Evolutionary conservation across 2,888 invertebrate species (phyloP).

Genomic region (Melanophora roralis): DNA sequence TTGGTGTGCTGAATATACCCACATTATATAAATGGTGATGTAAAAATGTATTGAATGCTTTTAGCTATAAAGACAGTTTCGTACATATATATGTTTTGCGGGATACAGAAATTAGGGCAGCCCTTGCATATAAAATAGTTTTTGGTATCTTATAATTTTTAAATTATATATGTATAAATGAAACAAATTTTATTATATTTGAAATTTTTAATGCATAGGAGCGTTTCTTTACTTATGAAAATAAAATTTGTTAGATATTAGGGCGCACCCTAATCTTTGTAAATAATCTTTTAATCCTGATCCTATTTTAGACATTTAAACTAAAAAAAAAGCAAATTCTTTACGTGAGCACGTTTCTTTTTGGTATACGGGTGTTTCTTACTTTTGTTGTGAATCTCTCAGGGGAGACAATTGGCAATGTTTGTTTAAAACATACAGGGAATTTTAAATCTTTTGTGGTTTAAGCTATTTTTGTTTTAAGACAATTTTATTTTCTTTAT

Average conservation of each 20-base stretch:
- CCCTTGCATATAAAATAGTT: no score
- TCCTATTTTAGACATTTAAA: conserved; percentile 32
- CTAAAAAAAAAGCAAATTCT: conserved; percentile 28
- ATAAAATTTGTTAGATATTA: not conserved
- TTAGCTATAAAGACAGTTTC: no score
- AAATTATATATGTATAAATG: no score
- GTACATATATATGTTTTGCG: no score
- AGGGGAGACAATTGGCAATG: conserved; percentile 53
- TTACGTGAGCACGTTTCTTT: conserved; percentile 27
- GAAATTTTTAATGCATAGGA: no score
- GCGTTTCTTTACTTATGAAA: no score
- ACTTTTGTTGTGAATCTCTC: conserved; percentile 7
- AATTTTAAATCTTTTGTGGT: conserved; percentile 59
- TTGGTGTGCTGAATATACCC: no score
- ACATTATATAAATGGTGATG: no score
- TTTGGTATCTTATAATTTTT: no score
- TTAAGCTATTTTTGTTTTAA: conserved; percentile 39
- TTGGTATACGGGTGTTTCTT: conserved; percentile 36
- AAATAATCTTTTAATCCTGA: not conserved
- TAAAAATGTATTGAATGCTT: no score
- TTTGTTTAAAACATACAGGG: conserved; percentile 56
- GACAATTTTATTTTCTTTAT: conserved; percentile 49
- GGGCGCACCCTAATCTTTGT: not conserved
- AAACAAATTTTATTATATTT: no score
- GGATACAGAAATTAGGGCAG: not conserved